Base-by-base conservation (phyloP, 2,113 vertebrate species). In the Eclectus roratus region DNA sequence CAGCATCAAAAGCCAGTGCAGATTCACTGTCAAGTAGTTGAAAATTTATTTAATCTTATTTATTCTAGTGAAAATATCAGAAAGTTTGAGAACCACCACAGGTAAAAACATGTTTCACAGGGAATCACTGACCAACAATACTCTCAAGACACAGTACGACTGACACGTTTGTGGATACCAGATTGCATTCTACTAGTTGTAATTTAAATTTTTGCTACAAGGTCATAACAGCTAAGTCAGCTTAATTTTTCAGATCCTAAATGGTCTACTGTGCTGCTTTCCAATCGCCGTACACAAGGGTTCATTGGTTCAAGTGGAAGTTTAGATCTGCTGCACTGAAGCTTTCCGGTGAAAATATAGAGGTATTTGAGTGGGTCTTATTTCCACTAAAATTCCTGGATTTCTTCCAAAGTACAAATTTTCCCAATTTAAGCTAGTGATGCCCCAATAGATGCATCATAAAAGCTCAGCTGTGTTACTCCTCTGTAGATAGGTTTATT, bases 381-480 rank as follows among this genome's bases (percentile, higher is more conserved):
- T 44, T 80, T 77, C 31, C 53, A 66, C 31, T 43, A 53, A 82
- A 73, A 73, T 85, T 20, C 87, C 53, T 94, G 35, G 5, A n/a
- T 83, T 78, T 87, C 9, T 85, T 91, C 43, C 72, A 68, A 93
- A 93, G 35, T 28, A 68, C 7, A 74, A 47, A n/a, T 91, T 64
- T 80, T 58, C 37, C 29, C 11, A 80, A 7, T 85, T 83, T 85
- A 71, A 86, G 9, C 14, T 52, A 55, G 18, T 35, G 55, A 12
- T 83, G 39, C 35, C 37, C 64, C 79, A 33, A 66, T 69, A 91
- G 46, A 82, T 85, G 13, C 9, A 77, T 47, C 43, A 77, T 68
- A 78, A 90, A 86, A 78, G 41, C 72, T 94, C 88, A 93, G 55
- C 71, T 93, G 53, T 83, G 82, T 78, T 94, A 31, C 50, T 90